Percentiles rank a stretch among this genome's conserved stretches.
These are phyloP conservation scores for Torymus aiolomorphi DNA, from an alignment of 2,888 invertebrate genomes.

Conservation along the genomic window DNA sequence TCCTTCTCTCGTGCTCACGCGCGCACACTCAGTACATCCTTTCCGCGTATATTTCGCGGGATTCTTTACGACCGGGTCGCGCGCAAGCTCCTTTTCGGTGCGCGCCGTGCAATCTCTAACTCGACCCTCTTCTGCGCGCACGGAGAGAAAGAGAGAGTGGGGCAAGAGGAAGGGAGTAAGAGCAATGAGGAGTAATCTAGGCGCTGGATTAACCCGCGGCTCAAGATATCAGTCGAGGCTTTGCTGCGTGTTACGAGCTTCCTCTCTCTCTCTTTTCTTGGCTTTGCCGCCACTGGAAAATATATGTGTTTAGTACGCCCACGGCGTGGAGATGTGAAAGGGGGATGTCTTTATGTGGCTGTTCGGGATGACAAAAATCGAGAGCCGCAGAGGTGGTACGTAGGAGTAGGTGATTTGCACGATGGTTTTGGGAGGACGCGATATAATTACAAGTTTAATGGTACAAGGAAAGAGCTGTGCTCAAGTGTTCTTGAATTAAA, in stretches of 20 bases:
- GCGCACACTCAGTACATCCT: slow-evolving; percentile 9
- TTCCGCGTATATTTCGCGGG: slow-evolving; percentile 36
- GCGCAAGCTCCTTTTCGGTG: slow-evolving; percentile 58
- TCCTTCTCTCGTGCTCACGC: not conserved
- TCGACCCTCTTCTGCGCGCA: slow-evolving; percentile 11
- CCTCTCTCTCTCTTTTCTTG: slow-evolving; percentile 16
- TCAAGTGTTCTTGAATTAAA: too few species aligned
- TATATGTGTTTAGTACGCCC: not conserved
- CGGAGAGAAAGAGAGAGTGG: slow-evolving; percentile 9
- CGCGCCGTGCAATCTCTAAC: slow-evolving; percentile 23
- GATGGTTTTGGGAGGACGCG: too few species aligned
- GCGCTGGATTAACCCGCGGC: slow-evolving; percentile 71
- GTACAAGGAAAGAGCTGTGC: too few species aligned
- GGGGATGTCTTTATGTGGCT: too few species aligned
- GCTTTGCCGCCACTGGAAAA: not conserved
- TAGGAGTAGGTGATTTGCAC: too few species aligned
- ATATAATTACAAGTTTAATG: too few species aligned
- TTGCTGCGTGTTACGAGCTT: slow-evolving; percentile 32
- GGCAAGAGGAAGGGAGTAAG: slow-evolving; percentile 37
- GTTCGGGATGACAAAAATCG: too few species aligned
- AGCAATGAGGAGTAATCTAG: slow-evolving; percentile 73
- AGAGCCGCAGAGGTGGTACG: too few species aligned
- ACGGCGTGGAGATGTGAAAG: not conserved
- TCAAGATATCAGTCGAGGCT: slow-evolving; percentile 73
- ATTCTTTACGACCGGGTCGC: slow-evolving; percentile 37